Evolutionary conservation across 2,888 invertebrate genomes (phyloP).

Genomic region (Mesorhabditis sp.): DNA sequence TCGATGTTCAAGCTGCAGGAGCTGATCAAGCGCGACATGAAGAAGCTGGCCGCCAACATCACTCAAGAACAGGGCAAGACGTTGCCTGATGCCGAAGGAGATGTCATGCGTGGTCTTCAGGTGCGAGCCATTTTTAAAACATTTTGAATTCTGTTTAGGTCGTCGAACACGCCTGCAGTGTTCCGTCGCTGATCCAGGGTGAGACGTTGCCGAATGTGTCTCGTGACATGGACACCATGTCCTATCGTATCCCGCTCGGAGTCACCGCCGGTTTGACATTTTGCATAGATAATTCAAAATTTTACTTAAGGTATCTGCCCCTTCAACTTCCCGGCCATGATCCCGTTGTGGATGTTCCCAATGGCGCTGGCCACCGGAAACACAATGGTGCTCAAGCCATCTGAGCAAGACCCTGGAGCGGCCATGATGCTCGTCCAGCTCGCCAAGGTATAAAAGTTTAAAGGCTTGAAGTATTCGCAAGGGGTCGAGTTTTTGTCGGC

Average conservation of each 20-base stretch:
- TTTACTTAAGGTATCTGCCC: conserved; percentile 31
- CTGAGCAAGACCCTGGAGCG: conserved; percentile 94
- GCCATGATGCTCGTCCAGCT: conserved; percentile 90
- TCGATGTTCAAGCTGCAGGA: conserved; percentile 83
- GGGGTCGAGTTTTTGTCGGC: too few relatives aligned
- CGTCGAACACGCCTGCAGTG: conserved; percentile 91
- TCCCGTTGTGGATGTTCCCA: conserved; percentile 85
- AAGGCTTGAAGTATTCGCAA: too few relatives aligned
- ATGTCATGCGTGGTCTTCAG: conserved; percentile 87
- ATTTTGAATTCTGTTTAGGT: conserved; percentile 66
- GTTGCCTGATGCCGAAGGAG: conserved; percentile 91
- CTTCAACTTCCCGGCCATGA: conserved; percentile 80
- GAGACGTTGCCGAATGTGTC: conserved; percentile 77
- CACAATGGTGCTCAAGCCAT: conserved; percentile 87
- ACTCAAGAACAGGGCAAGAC: conserved; percentile 97
- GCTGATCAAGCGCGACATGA: conserved; percentile 80
- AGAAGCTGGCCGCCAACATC: conserved; percentile 82
- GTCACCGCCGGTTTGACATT: conserved; percentile 82
- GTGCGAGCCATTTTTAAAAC: conserved; percentile 16
- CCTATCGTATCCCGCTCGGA: conserved; percentile 85
- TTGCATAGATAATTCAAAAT: background rate
- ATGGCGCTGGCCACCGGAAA: conserved; percentile 80
- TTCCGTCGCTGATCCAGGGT: conserved; percentile 85
- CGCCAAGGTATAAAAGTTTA: conserved; percentile 63
- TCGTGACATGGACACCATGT: conserved; percentile 91